Base-by-base conservation (phyloP, 2,888 invertebrate species). In the Acanthosoma haemorrhoidale region DNA sequence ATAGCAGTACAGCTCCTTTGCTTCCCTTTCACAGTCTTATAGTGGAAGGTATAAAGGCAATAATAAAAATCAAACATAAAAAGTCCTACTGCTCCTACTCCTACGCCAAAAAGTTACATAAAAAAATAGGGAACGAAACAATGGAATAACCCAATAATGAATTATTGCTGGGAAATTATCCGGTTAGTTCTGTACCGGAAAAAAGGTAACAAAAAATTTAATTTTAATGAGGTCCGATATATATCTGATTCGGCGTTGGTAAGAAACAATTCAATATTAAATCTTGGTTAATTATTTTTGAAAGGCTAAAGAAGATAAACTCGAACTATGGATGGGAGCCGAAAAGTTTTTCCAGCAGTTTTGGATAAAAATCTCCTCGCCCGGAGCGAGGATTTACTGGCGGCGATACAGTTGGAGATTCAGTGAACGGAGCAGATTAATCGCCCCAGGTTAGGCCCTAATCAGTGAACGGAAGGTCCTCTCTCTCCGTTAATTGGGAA, bases 331-430 rank as follows among this genome's bases (percentile, higher is more conserved):
- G 43, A 21, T 43, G 43, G 43, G 21, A 0, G 4, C 21, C 21
- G 13, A 5, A 9, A 21, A 43, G n/a, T n/a, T n/a, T 43, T 43
- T 43, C 41, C 41, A 41, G 18, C 15, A 18, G 41, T n/a, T 3
- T 11, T 43, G 43, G 43, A 43, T 43, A 43, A 43, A 43, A 43
- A 43, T 43, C n/a, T n/a, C n/a, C n/a, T n/a, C 43, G 43, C 21
- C 13, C 13, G 21, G 3, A 4, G 43, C n/a, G 11, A 43, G 43
- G 43, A 43, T 43, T 43, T 43, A 43, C 21, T 43, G 43, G 4
- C 21, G 16, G 43, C 43, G 43, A 43, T 43, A 43, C 21, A 21
- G n/a, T n/a, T n/a, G n/a, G n/a, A n/a, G 43, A 43, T 43, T 43
- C 43, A 21, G 43, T 43, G 43, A 21, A 18, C 13, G 43, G 21